Evolutionary conservation across 2,113 vertebrate species (phyloP), one percentile per base, ranked within the genome.

Genomic region (Archilochus colubris): DNA sequence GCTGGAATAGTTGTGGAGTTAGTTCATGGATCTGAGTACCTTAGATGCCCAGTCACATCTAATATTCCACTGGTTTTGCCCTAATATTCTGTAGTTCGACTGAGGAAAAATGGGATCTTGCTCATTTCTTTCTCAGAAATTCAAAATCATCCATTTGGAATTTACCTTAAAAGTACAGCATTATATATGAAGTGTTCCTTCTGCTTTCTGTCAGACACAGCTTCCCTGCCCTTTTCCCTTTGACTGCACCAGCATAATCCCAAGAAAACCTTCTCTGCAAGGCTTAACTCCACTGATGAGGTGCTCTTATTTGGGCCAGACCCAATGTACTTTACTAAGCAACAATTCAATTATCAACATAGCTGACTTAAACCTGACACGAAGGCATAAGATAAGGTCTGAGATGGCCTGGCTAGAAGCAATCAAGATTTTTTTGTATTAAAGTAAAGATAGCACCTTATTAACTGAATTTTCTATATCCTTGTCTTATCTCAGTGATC

Each of bases 391-490:
- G 77, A 92, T 88, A 93, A 95, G 31, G 82, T 80, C 51, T 43
- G 82, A 87, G 23, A 57, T 59, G 91, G 80, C 48, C 22, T 57
- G 38, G 10, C 48, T 54, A 57, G 46, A 88, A 80, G 51, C 59
- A 91, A 91, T 77, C 75, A 87, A 85, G 88, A 94, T 55, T 67
- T 89, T 63, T 94, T 88, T 88, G 36, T 85, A 82, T 80, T 82
- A 77, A 66, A 73, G 54, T 73, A 59, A 80, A 95, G 77, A 84
- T 50, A 89, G 38, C 11, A 24, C 14, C 28, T 50, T 69, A 79
- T 89, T 94, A 94, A 91, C 54, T 67, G 55, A 89, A 95, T 95
- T 92, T 95, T 87, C 58, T 80, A 40, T 82, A 87, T 80, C 66
- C 14, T 86, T 81, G 57, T 84, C 69, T 89, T 87, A 89, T 89